These are phyloP conservation scores for Pandion haliaetus DNA, from an alignment of 2,113 vertebrate genomes.

Conservation along the genomic window DNA sequence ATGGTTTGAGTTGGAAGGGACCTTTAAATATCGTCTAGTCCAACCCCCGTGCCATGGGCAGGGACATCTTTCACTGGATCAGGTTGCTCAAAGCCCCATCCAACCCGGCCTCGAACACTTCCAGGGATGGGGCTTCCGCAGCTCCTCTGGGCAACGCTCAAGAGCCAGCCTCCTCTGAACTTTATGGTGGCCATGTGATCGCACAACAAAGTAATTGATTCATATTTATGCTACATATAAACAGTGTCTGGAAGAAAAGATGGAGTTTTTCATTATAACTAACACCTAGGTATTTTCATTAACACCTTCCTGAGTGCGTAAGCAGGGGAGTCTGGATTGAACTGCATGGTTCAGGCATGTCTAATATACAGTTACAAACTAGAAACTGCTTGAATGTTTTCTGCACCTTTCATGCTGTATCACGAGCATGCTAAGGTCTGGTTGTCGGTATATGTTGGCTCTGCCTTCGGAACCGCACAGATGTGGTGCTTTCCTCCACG, in stretches of 20 bases:
- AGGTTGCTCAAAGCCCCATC: not conserved
- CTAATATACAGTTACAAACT: not conserved
- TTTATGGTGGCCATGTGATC: not conserved
- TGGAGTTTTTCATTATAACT: not conserved
- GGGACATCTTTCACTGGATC: not conserved
- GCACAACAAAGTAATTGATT: not conserved
- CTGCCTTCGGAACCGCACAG: not conserved
- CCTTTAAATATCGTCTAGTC: not conserved
- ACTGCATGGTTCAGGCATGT: not conserved
- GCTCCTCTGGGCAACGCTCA: not conserved
- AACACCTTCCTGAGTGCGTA: accelerated
- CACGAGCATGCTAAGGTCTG: not conserved
- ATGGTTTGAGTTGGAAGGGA: not conserved
- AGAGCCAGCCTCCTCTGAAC: not conserved
- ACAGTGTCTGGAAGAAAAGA: not conserved
- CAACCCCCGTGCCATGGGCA: not conserved
- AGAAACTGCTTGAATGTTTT: not conserved
- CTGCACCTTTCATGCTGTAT: not conserved
- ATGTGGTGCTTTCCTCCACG: not conserved
- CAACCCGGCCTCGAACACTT: not conserved
- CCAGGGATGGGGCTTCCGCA: not conserved
- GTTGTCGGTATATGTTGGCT: accelerated
- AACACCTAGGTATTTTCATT: no score
- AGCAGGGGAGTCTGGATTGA: not conserved
- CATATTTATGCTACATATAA: not conserved